Evolutionary conservation across 2,888 invertebrate genomes (phyloP).

Genomic region (Nemotelus nigrinus): DNA sequence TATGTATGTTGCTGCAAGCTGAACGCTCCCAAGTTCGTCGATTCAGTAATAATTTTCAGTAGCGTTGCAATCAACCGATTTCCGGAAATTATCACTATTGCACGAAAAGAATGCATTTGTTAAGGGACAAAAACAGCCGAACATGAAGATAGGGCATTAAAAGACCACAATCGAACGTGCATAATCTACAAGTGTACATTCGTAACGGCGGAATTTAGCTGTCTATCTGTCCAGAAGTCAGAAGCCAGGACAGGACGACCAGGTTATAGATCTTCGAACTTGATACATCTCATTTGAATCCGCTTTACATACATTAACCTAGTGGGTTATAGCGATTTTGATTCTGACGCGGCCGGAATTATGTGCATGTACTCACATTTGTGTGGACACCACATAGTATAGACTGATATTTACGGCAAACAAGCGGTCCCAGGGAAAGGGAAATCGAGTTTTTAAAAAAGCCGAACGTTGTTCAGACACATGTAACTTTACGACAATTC

Average conservation of each 20-base stretch:
- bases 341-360: conserved; percentile 35
- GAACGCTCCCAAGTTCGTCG: conserved; percentile 8
- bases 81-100: conserved; percentile 38
- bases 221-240: conserved; percentile 27
- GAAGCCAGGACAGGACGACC: conserved; percentile 43
- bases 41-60: conserved; percentile 32
- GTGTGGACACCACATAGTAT: background rate
- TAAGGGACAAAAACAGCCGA: conserved; percentile 13
- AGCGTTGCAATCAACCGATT: background rate
- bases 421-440: no score
- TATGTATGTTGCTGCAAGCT: background rate
- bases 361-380: conserved; percentile 24
- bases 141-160: conserved; percentile 12
- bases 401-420: no score
- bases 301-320: conserved; percentile 66
- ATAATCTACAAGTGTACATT: background rate
- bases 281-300: conserved; percentile 64
- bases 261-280: conserved; percentile 58
- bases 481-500: no score
- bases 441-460: no score
- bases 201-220: conserved; percentile 27
- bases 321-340: conserved; percentile 50
- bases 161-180: background rate
- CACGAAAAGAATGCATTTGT: conserved; percentile 33
- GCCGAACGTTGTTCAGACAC: no score